Conservation (phyloP, 92 coral and sea anemone species). For the Umimayanthus chanpuru region DNA sequence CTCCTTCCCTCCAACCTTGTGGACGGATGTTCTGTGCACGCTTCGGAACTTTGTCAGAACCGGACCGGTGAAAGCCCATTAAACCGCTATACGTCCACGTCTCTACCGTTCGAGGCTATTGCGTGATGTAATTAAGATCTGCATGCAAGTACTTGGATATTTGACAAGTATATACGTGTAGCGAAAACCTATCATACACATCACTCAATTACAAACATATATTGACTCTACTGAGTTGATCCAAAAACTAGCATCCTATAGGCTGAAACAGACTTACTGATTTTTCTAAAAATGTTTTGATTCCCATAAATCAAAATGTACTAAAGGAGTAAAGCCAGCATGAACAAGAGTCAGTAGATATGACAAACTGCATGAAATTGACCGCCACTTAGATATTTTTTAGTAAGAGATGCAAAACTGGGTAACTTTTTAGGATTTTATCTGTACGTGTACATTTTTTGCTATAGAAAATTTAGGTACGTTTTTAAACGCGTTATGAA, state of each 20-base stretch:
- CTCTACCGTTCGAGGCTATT: background rate
- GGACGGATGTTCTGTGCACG: background rate
- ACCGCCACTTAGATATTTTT: background rate
- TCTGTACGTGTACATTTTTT: background rate
- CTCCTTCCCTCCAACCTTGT: background rate
- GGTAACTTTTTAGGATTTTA: no score
- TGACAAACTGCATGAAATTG: background rate
- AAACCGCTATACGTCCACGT: background rate
- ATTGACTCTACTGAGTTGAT: background rate
- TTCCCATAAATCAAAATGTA: no score
- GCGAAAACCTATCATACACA: background rate
- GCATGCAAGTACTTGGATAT: background rate
- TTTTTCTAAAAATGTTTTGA: no score
- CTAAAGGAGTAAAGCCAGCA: no score
- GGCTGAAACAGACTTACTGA: no score
- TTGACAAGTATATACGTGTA: constrained; percentile 1
- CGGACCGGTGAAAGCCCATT: background rate
- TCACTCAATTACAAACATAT: no score
- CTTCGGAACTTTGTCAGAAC: background rate
- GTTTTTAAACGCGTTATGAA: no score
- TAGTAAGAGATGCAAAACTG: no score
- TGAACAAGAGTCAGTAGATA: no score
- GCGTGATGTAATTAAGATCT: background rate
- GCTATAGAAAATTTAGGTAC: background rate
- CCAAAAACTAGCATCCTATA: no score